Base-by-base conservation (phyloP, 2,797 vertebrate genomes). In the Tamandua tetradactyla region DNA sequence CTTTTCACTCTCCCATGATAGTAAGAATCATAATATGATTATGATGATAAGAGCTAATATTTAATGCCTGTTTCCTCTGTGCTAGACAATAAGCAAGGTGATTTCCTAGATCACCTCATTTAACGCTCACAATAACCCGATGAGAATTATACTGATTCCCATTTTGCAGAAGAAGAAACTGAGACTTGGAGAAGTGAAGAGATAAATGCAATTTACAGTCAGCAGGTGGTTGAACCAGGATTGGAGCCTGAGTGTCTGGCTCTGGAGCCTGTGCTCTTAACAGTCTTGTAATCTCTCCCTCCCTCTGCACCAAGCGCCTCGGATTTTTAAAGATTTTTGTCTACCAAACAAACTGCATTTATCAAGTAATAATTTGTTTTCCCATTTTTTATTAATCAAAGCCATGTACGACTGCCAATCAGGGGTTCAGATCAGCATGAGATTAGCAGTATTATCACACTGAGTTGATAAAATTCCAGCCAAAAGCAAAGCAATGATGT, bases 351-450 rank as follows among this genome's bases (percentile, higher is more conserved):
- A 95, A 95, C 96, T 96, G 75, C 64, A 94, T 86, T 96, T 97
- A 96, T 96, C 95, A 96, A 93, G 88, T 72, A 83, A 92, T 96
- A 95, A 96, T 97, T 97, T 96, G 96, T 97, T 97, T 97, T 92
- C 93, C 78, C 78, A 89, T 95, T 92, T 95, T 95, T 95, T 96
- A 95, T 96, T 97, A 96, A 96, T 96, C 97, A 97, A 95, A 97
- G 92, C 90, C 80, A 64, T 93, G 96, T 94, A 72, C 69, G 83
- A 86, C 95, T 97, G 96, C 95, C 96, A 96, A 96, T 97, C 97
- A 87, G 96, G 86, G 92, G 93, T 86, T 96, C 94, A 89, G 95
- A 97, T 97, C 95, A 91, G 90, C 20, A 1, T 69, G 80, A 95
- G 96, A 96, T 97, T 96, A 96, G 94, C 37, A 15, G 68, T 93